Evolutionary conservation across 2,113 vertebrate species (phyloP).

Genomic region (Podarcis raffonei): DNA sequence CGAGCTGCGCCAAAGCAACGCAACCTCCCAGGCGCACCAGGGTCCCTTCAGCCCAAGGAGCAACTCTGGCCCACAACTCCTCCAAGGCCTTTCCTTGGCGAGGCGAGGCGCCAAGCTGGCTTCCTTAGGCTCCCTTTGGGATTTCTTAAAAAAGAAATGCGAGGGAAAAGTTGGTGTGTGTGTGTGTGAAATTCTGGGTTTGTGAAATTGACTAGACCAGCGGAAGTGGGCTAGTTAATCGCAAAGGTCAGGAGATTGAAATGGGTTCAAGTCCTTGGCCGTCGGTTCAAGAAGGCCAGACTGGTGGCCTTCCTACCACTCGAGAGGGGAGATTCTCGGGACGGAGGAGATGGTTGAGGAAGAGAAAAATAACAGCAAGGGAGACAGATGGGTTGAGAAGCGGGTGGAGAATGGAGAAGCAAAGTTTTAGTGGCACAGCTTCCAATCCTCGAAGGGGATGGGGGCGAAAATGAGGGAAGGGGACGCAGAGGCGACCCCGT

Average conservation of each 20-base stretch:
- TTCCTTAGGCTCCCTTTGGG: too few species aligned
- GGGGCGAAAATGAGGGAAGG: background rate
- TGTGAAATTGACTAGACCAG: background rate
- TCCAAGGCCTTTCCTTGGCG: background rate
- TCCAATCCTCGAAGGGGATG: background rate
- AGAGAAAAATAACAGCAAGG: slow-evolving; percentile 14
- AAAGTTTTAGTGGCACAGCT: background rate
- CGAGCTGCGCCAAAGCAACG: background rate
- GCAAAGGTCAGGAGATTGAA: too few species aligned
- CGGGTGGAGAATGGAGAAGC: background rate
- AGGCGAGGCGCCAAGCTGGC: background rate
- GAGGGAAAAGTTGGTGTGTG: too few species aligned
- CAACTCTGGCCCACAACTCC: too few species aligned
- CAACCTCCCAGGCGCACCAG: too few species aligned
- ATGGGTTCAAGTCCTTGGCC: background rate
- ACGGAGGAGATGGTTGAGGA: background rate
- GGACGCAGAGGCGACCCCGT: background rate
- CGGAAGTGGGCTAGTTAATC: background rate
- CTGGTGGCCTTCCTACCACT: too few species aligned
- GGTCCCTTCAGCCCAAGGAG: too few species aligned
- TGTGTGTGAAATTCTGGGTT: background rate
- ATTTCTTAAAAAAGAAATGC: too few species aligned
- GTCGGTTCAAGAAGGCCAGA: background rate
- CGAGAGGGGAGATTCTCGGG: background rate
- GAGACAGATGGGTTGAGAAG: slow-evolving; percentile 4